Base-by-base conservation (phyloP, 2,113 vertebrate species). In the Otolemur garnettii region DNA sequence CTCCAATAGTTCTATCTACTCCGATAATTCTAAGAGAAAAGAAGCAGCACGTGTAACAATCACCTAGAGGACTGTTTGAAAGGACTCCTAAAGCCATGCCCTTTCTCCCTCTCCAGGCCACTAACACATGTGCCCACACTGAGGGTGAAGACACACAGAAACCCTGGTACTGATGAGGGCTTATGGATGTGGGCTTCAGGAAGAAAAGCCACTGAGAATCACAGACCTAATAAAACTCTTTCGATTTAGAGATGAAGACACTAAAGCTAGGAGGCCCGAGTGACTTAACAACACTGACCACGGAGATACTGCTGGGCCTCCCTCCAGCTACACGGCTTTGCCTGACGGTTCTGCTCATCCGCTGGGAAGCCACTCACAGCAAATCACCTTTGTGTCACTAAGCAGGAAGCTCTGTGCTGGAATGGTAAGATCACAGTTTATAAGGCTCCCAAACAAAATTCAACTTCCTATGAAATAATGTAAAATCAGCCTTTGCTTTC, bases 21-120 rank as follows among this genome's bases (percentile, higher is more conserved):
- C 53, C 62, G 35, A 6, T 30, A 55, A 91, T 28, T 87, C 79
- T 83, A 89, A 77, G 35, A 90, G 10, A 95, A 84, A 87, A 82
- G 82, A 62, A 5, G 7, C 3, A 59, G 5, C 88, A 4, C 15
- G 60, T 68, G 28, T 53, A 91, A 79, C 86, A 55, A 66, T 83
- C 55, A 45, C 28, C 75, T 21, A 38, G 22, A 68, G 28, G 30
- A 55, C 45, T 86, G 79, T 79, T 71, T 42, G 21, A 38, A 92
- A 42, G 69, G n/a, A 87, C 57, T 19, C 21, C 50, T 50, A n/a
- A 59, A 64, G 50, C 57, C 38, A 79, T 22, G 18, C 3, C 38
- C 24, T 22, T 30, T 77, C 18, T 85, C 15, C 72, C 59, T 79
- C 21, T 64, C 55, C 24, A 45, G 75, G 64, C 28, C 55, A 8